Evolutionary conservation across 2,888 invertebrate genomes (phyloP).

Genomic region (Dichetophora obliterata): DNA sequence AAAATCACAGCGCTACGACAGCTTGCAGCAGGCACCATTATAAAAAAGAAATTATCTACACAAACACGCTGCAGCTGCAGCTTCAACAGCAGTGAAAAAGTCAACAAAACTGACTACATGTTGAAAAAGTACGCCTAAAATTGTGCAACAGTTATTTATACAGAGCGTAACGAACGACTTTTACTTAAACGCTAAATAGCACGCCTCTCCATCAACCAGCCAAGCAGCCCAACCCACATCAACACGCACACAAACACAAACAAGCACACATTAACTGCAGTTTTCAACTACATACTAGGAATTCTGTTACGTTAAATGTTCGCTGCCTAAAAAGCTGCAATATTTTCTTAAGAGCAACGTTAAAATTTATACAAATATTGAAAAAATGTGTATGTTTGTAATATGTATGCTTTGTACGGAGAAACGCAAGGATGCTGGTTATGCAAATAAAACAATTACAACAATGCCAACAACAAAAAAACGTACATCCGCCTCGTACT

Average conservation of each 20-base stretch:
- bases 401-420: conserved; percentile 57
- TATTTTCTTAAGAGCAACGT: conserved; percentile 31
- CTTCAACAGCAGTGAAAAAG: not conserved
- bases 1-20: conserved; percentile 24
- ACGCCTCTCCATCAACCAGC: not conserved
- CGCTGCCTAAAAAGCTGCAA: not conserved
- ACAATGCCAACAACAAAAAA: conserved; percentile 49
- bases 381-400: conserved; percentile 58
- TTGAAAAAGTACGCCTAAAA: conserved; percentile 24
- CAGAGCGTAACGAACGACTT: not conserved
- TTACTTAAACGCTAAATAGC: not conserved
- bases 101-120: conserved; percentile 9
- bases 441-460: conserved; percentile 49
- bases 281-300: not conserved
- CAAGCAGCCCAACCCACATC: not conserved
- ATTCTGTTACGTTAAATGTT: not conserved
- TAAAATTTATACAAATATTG: not conserved
- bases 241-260: not conserved
- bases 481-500: conserved; percentile 48
- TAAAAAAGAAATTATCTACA: conserved; percentile 15
- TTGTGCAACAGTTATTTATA: conserved; percentile 40
- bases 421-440: conserved; percentile 54
- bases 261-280: not conserved
- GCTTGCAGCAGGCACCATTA: conserved; percentile 8
- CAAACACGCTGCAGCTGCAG: conserved; percentile 9